Conservation (phyloP, 2,888 invertebrate genomes). For the Chrysolina oricalcia region DNA sequence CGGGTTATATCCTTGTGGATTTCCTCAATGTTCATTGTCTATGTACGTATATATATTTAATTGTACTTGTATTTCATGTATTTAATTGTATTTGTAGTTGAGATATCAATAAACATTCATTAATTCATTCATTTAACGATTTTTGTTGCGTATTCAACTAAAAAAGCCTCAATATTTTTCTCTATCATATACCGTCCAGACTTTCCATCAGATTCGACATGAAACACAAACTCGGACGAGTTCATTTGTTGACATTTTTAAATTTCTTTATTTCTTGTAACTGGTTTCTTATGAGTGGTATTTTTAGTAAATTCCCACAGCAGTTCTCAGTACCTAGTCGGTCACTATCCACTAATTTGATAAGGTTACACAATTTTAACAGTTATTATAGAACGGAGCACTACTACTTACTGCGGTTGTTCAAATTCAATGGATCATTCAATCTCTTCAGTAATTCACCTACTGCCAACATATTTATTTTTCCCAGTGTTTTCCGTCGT, state of each 20-base stretch:
- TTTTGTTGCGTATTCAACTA: neutral
- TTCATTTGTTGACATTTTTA: neutral
- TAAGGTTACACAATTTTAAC: neutral
- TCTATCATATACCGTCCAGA: neutral
- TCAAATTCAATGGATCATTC: neutral
- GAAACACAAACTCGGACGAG: neutral
- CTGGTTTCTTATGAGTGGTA: neutral
- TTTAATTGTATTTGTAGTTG: too few relatives aligned
- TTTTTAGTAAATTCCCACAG: neutral
- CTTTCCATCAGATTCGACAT: neutral
- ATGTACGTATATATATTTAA: too few relatives aligned
- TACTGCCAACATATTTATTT: too few relatives aligned
- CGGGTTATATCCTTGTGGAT: too few relatives aligned
- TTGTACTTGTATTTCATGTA: too few relatives aligned
- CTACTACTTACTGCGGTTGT: neutral
- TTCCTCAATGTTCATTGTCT: too few relatives aligned
- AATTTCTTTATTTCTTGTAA: neutral
- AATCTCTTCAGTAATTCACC: too few relatives aligned
- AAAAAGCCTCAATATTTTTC: too few relatives aligned
- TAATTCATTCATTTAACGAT: neutral
- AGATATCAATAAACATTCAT: too few relatives aligned
- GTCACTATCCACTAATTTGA: neutral
- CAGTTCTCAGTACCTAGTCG: neutral
- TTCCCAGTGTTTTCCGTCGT: too few relatives aligned
- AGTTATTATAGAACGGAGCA: neutral